A percentile compares a stretch with the other conserved stretches of the same genome.
Conservation (phyloP, 1,140 invertebrate species). For the Ectropis grisescens region DNA sequence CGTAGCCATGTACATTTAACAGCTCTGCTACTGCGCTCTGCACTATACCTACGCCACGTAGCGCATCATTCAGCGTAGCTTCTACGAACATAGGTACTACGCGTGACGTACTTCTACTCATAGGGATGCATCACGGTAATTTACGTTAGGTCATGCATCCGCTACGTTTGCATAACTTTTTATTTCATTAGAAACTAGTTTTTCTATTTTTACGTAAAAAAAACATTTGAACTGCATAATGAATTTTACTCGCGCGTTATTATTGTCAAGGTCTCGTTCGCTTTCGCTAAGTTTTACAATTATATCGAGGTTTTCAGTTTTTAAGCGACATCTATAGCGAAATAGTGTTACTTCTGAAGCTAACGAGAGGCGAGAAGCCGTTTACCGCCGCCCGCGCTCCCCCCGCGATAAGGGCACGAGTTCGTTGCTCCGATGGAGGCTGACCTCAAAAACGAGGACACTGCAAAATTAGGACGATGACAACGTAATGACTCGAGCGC, state of each 20-base stretch:
- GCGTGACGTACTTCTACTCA: no score
- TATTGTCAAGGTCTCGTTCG: no score
- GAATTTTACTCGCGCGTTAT: no score
- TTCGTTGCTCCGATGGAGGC: slow-evolving; percentile 66
- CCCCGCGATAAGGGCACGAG: slow-evolving; percentile 65
- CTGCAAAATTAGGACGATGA: slow-evolving; percentile 70
- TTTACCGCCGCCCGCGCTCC: slow-evolving; percentile 33
- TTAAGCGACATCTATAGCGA: slow-evolving; percentile 44
- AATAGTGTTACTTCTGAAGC: slow-evolving; percentile 29
- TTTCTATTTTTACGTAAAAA: no score
- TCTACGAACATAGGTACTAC: no score
- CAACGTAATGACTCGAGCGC: slow-evolving; percentile 65
- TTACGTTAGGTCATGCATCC: slow-evolving; percentile 8
- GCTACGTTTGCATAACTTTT: not conserved
- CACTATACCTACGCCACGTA: no score
- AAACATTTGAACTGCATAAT: no score
- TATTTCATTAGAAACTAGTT: no score
- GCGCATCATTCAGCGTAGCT: no score
- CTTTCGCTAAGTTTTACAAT: no score
- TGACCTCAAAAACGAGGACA: slow-evolving; percentile 70
- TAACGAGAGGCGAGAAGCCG: slow-evolving; percentile 30
- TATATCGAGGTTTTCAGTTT: no score
- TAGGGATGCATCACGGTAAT: slow-evolving; percentile 11
- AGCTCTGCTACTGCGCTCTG: not conserved
- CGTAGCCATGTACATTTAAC: slow-evolving; percentile 7